Evolutionary conservation across 2,113 vertebrate genomes (phyloP).

Genomic region (Elephantulus edwardii): DNA sequence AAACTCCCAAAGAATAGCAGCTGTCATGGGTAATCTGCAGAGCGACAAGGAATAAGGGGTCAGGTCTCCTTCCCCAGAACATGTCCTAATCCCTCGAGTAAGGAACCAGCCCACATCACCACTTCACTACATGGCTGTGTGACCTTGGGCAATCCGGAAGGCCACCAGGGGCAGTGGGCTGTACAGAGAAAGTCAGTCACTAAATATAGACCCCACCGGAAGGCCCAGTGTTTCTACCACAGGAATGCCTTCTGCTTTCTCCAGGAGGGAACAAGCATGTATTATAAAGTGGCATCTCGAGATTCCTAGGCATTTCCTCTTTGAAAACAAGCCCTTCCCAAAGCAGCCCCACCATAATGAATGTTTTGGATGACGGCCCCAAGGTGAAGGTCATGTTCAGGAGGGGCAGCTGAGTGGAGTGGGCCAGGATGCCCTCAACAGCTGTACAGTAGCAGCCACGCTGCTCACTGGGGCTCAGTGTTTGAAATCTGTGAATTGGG

Average conservation of each 20-base stretch:
- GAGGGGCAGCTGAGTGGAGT: rapidly evolving
- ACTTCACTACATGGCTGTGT: neutral
- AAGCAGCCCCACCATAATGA: neutral
- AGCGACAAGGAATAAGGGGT: neutral
- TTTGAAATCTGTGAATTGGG: neutral
- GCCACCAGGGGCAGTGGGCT: neutral
- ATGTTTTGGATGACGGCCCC: neutral
- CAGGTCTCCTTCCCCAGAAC: neutral
- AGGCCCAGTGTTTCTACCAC: neutral
- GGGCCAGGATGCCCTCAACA: neutral
- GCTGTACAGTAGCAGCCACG: neutral
- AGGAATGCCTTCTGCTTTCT: neutral
- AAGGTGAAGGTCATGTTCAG: neutral
- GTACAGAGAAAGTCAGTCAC: neutral
- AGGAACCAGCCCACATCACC: neutral
- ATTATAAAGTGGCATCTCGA: neutral
- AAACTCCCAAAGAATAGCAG: neutral
- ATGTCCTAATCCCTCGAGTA: neutral
- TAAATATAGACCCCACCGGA: neutral
- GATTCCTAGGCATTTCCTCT: neutral
- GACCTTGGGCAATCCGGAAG: neutral
- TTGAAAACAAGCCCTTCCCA: neutral
- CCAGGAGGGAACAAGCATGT: neutral
- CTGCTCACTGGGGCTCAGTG: neutral
- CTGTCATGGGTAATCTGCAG: neutral